phyloP scores from a whole-genome alignment of 2,797 vertebrate species.

The Phoxinus dragarum region DNA sequence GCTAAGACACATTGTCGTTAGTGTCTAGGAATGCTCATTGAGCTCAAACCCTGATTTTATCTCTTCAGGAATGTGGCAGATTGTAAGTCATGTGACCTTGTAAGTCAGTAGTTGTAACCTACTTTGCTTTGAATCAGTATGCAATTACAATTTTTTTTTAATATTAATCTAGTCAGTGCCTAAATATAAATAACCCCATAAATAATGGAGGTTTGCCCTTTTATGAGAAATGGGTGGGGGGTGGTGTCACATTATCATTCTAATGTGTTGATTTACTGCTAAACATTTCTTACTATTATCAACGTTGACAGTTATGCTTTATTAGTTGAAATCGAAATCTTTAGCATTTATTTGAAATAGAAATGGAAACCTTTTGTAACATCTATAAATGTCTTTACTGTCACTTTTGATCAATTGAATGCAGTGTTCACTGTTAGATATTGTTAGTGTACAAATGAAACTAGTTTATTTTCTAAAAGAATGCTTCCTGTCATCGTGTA shows the following conservation, averaged over 20 bases:
- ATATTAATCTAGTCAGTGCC: background rate
- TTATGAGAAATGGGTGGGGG: background rate
- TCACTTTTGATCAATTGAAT: background rate
- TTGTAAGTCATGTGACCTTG: conserved; percentile 16
- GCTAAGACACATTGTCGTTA: background rate
- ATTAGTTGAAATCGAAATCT: background rate
- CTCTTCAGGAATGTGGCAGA: conserved; percentile 27
- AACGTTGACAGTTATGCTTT: background rate
- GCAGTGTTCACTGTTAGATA: background rate
- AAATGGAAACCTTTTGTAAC: background rate
- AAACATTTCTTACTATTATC: background rate
- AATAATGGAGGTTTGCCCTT: background rate
- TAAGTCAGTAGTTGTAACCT: background rate
- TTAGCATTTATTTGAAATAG: too few species aligned
- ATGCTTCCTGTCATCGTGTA: background rate
- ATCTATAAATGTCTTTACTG: background rate
- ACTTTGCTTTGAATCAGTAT: too few species aligned
- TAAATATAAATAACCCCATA: background rate
- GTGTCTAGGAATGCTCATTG: conserved; percentile 13
- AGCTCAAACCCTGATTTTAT: conserved; percentile 37
- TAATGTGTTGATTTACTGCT: background rate
- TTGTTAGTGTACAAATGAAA: background rate
- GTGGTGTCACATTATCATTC: too few species aligned
- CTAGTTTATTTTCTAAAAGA: background rate
- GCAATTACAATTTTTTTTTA: background rate